Conservation (phyloP, 2,113 vertebrate species). For the Pluvialis apricaria region DNA sequence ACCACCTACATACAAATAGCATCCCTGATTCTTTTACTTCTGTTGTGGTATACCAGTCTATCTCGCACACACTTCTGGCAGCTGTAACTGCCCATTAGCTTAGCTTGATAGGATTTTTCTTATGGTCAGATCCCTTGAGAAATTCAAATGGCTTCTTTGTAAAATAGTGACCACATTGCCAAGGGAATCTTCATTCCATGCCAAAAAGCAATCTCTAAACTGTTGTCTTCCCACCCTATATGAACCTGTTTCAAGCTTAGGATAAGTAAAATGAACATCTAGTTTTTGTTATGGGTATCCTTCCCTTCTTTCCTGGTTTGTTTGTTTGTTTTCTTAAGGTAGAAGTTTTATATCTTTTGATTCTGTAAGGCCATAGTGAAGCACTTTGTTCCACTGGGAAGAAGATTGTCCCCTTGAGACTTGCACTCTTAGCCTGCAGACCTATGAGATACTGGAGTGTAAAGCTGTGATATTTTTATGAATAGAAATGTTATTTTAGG, state of each 20-base stretch:
- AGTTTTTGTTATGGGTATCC: not conserved
- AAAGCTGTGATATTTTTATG: slow-evolving; percentile 34
- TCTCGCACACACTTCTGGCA: not conserved
- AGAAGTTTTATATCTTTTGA: not conserved
- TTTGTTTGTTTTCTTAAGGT: not conserved
- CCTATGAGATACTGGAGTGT: not conserved
- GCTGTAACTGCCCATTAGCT: not conserved
- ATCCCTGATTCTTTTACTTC: not conserved
- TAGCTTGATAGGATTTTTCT: not conserved
- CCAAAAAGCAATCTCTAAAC: not conserved
- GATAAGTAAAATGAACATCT: not conserved
- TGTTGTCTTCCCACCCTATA: not conserved
- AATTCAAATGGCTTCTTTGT: not conserved
- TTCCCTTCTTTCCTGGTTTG: not conserved
- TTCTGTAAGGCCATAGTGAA: not conserved
- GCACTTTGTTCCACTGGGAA: not conserved
- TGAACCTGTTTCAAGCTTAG: not conserved
- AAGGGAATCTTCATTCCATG: not conserved
- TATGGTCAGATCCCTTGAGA: not conserved
- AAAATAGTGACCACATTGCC: not conserved
- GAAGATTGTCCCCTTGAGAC: not conserved
- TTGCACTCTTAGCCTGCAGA: not conserved
- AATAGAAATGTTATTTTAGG: slow-evolving; percentile 49
- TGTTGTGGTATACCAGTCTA: not conserved
- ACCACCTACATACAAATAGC: not conserved